Evolutionary conservation across 64 coral and sea anemone species (phyloP).

Genomic region (Astreopora myriophthalma): DNA sequence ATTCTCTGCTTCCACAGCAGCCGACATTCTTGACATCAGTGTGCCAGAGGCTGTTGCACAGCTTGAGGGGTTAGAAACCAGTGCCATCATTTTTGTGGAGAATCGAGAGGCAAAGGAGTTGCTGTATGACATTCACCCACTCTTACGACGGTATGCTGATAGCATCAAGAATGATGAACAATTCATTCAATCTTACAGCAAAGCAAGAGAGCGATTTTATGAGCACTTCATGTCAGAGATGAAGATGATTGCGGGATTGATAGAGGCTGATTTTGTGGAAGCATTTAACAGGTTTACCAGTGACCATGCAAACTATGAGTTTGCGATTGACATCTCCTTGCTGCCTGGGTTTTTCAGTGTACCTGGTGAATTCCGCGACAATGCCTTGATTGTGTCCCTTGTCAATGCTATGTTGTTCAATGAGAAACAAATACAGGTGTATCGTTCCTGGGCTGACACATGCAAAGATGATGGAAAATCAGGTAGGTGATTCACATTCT

Average conservation of each 20-base stretch:
- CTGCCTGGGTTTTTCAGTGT: not conserved
- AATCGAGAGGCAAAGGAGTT: not conserved
- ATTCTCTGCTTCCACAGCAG: slow-evolving; percentile 1
- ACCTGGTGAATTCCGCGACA: slow-evolving; percentile 32
- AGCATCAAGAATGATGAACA: not conserved
- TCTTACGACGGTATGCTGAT: slow-evolving; percentile 5
- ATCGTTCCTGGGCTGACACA: slow-evolving; percentile 9
- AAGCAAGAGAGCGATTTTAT: slow-evolving; percentile 33
- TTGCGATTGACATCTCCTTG: slow-evolving; percentile 52
- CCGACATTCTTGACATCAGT: not conserved
- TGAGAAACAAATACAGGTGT: slow-evolving; percentile 15
- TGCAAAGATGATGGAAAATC: not conserved
- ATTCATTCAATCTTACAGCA: not conserved
- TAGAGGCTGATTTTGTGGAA: slow-evolving; percentile 17
- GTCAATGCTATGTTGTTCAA: not conserved
- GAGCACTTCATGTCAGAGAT: slow-evolving; percentile 5
- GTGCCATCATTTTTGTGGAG: not conserved
- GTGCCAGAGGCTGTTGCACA: not conserved
- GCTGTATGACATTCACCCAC: slow-evolving; percentile 34
- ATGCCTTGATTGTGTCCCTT: slow-evolving; percentile 23
- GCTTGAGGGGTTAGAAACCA: slow-evolving; percentile 1
- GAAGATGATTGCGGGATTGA: not conserved
- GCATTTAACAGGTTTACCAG: not conserved
- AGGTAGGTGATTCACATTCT: not conserved
- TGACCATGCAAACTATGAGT: slow-evolving; percentile 30